These are phyloP conservation scores for Bimastos eiseni DNA, from an alignment of 2,888 invertebrate species.

Conservation along the genomic window DNA sequence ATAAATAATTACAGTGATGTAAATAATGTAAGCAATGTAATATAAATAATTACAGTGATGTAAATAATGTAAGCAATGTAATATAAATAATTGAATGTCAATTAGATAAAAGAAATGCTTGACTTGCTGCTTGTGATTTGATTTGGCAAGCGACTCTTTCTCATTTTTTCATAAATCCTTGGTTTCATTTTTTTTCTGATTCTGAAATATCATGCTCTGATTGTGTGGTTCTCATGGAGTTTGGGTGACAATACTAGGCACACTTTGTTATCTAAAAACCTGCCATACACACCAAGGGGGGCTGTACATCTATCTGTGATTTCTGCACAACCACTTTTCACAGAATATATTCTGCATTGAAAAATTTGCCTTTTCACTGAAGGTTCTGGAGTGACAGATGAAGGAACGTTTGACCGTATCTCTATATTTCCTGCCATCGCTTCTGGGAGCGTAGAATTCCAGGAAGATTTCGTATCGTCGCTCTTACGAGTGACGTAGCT, in stretches of 20 bases:
- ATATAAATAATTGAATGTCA: too few species aligned
- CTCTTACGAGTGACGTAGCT: not conserved
- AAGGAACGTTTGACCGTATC: not conserved
- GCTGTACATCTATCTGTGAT: not conserved
- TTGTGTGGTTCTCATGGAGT: not conserved
- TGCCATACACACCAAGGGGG: not conserved
- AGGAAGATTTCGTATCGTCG: not conserved
- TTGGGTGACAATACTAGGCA: too few species aligned
- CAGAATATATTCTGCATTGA: not conserved
- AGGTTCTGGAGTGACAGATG: not conserved
- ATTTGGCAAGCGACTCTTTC: not conserved
- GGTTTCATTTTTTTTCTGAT: not conserved
- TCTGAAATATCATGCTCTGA: not conserved
- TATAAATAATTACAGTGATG: too few species aligned
- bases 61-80: too few species aligned
- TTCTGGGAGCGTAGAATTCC: not conserved
- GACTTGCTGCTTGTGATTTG: too few species aligned
- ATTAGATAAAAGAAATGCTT: too few species aligned
- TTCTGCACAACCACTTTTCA: not conserved
- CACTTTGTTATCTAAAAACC: not conserved
- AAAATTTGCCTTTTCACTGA: constrained; percentile 13
- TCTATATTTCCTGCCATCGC: not conserved
- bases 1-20: too few species aligned
- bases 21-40: too few species aligned
- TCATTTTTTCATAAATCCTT: not conserved